Conservation (phyloP, 2,888 invertebrate genomes). For the Merodon equestris region DNA sequence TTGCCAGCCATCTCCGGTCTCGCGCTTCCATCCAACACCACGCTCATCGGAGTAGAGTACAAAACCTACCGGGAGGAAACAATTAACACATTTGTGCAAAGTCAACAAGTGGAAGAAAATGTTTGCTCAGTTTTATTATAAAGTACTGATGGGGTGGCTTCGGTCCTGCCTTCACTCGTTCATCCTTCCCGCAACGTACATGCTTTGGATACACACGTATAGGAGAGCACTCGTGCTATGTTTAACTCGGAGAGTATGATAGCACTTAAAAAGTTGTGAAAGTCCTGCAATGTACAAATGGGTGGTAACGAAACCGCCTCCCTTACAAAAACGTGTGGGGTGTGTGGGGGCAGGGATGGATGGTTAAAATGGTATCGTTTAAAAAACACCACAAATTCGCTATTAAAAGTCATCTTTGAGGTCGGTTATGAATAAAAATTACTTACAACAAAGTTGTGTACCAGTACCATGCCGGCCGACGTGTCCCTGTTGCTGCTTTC, state of each 20-base stretch:
- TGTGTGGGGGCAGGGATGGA: conserved; percentile 43
- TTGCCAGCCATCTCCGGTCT: conserved; percentile 8
- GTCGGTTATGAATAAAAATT: conserved; percentile 66
- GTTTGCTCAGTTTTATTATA: conserved; percentile 65
- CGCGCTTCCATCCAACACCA: conserved; percentile 35
- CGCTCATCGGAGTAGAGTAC: conserved; percentile 21
- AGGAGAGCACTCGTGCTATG: neutral
- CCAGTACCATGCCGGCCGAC: neutral
- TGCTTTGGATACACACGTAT: too few species aligned
- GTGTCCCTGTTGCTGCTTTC: conserved; percentile 34
- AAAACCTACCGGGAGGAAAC: conserved; percentile 40
- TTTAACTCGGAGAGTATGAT: conserved; percentile 5
- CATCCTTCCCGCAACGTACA: neutral
- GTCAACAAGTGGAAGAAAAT: conserved; percentile 64
- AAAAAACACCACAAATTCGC: conserved; percentile 59
- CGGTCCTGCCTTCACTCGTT: neutral
- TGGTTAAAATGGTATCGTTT: conserved; percentile 41
- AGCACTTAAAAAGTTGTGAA: conserved; percentile 44
- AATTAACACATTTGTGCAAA: conserved; percentile 67
- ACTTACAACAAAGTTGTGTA: conserved; percentile 52
- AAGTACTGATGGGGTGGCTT: conserved; percentile 28
- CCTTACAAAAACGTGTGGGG: neutral
- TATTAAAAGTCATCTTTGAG: conserved; percentile 62
- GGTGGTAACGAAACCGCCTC: neutral
- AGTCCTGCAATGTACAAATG: conserved; percentile 16